Evolutionary conservation across 2,888 invertebrate genomes (phyloP).

Genomic region (Parnassius glacialis): DNA sequence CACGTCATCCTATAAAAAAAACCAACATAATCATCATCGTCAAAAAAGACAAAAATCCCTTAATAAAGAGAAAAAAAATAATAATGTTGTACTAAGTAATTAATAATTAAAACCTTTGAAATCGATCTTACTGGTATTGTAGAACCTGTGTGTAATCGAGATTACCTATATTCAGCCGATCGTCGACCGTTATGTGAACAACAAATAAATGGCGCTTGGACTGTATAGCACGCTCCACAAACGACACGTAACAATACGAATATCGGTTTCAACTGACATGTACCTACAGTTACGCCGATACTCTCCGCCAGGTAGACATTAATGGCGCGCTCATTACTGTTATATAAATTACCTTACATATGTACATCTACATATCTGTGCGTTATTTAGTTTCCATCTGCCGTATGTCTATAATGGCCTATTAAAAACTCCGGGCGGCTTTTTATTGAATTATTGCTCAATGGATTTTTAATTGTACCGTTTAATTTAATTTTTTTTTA

Average conservation of each 20-base stretch:
- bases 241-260: conserved; percentile 31
- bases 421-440: conserved; percentile 14
- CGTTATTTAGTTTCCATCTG: conserved; percentile 21
- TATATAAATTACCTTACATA: conserved; percentile 18
- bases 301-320: conserved; percentile 18
- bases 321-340: conserved; percentile 20
- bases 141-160: conserved; percentile 15
- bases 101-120: too few relatives aligned
- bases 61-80: too few relatives aligned
- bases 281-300: conserved; percentile 22
- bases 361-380: background rate
- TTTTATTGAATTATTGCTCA: conserved; percentile 17
- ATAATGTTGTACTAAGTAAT: too few relatives aligned
- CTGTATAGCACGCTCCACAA: conserved; percentile 53
- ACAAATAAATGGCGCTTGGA: conserved; percentile 40
- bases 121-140: background rate
- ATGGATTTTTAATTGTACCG: conserved; percentile 6
- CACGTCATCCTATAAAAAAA: too few relatives aligned
- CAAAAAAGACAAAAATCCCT: too few relatives aligned
- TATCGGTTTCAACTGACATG: conserved; percentile 29
- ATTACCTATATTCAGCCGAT: conserved; percentile 14
- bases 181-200: conserved; percentile 30
- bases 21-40: too few relatives aligned
- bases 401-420: conserved; percentile 19
- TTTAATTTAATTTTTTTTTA: conserved; percentile 1